Percentiles rank a stretch among this genome's conserved stretches.
phyloP scores from a whole-genome alignment of 1,140 invertebrate species.

The Bombus confusus region DNA sequence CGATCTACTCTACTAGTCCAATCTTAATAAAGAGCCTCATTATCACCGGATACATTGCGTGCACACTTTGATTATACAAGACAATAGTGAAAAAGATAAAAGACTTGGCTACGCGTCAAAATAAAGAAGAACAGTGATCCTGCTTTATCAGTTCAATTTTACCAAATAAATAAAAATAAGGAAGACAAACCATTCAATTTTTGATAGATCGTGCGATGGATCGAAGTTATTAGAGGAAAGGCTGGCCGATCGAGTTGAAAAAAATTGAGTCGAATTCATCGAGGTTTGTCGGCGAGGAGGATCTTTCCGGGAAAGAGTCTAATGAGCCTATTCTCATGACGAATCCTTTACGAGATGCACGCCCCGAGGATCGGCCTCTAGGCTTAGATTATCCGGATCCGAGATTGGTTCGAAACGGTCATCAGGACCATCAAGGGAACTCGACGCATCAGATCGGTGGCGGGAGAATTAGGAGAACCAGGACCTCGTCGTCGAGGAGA shows the following conservation, averaged over 20 bases:
- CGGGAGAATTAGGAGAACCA: slow-evolving; percentile 71
- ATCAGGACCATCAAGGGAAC: slow-evolving; percentile 70
- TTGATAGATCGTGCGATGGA: background rate
- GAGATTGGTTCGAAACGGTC: slow-evolving; percentile 64
- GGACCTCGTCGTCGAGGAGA: slow-evolving; percentile 74
- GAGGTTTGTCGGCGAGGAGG: slow-evolving; percentile 18
- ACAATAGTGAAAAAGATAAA: background rate
- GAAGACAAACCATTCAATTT: background rate
- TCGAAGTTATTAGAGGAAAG: background rate
- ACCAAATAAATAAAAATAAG: background rate
- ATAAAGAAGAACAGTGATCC: too few species aligned
- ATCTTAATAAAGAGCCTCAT: background rate
- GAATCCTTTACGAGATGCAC: slow-evolving; percentile 80
- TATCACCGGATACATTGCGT: too few species aligned
- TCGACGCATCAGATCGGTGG: slow-evolving; percentile 64
- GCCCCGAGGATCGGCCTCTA: slow-evolving; percentile 78
- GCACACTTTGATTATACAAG: too few species aligned
- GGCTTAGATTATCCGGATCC: slow-evolving; percentile 77
- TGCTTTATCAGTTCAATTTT: background rate
- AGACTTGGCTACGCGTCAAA: background rate
- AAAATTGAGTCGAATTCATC: slow-evolving; percentile 48
- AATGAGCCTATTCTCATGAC: slow-evolving; percentile 76
- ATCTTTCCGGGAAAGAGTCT: slow-evolving; percentile 18
- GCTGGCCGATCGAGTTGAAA: background rate
- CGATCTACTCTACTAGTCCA: background rate